Evolutionary conservation across 2,888 invertebrate genomes (phyloP), one percentile per base, ranked within the genome.

Genomic region (Serripes groenlandicus): DNA sequence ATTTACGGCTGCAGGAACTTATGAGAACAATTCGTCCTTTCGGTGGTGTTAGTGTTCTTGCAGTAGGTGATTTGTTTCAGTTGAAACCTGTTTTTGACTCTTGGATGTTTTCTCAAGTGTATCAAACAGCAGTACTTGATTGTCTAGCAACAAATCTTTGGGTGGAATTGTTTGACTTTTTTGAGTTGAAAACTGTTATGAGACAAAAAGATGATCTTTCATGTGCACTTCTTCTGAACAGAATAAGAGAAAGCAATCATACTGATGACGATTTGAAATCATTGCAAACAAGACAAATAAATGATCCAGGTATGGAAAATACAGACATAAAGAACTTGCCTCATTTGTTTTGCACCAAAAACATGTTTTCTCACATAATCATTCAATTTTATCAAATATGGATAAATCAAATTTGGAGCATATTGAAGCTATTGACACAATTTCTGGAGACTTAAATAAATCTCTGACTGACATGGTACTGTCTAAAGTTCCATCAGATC

Each of bases 41-140:
- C 86, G 88, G 88, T 32, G 75, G 79, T 35, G 62, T 88, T 5
- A 74, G 73, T 72, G 49, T 89, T 15, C 73, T 88, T 71, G 35
- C 79, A 54, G 58, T 88, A 68, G 87, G 73, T 26, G 62, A 73
- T 37, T 37, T 73, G 30, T 73, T 37, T 62, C 73, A 73, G 49
- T 42, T 73, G 30, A 73, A 73, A 62, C 73, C 62, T 21, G 73
- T 73, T 4, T 42, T 73, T 37, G 73, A 73, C 30, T 15, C 11
- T 7, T 73, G 73, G 73, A 62, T 73, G 5, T 73, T 64, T 32
- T 74, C 74, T 21, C 32, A 21, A 18, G 18, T 5, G 15, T 30
- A 4, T 30, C 21, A 28, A 15, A 30, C n/a, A 7, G 11, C 18
- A 11, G 15, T 21, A 15, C 37, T 62, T 18, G 42, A 60, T 37